A percentile compares a stretch with the other conserved stretches of the same genome.
phyloP scores from a whole-genome alignment of 2,113 vertebrate genomes.

The Scomber colias region DNA sequence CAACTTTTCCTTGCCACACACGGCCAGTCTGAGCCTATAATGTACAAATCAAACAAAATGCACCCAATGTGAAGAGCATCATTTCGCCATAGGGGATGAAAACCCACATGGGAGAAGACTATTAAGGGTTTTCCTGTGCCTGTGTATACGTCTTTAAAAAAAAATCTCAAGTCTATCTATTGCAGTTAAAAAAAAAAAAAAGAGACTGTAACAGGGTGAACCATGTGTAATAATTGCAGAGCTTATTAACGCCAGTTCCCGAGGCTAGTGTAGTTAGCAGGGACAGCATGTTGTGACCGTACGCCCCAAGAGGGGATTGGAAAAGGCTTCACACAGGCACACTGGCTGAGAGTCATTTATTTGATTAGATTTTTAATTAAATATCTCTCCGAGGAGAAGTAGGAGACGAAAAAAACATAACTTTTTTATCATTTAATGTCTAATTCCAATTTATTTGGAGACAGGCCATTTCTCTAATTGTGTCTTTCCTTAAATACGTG shows the following conservation, averaged over 20 bases:
- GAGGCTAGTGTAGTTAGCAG: slow-evolving; percentile 72
- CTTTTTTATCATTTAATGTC: slow-evolving; percentile 78
- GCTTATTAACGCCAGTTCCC: slow-evolving; percentile 68
- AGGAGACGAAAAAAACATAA: slow-evolving; percentile 36
- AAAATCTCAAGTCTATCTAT: slow-evolving; percentile 30
- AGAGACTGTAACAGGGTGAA: slow-evolving; percentile 50
- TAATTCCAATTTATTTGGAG: slow-evolving; percentile 78
- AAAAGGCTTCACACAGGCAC: slow-evolving; percentile 69
- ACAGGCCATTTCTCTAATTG: slow-evolving; percentile 71
- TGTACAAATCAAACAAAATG: slow-evolving; percentile 23
- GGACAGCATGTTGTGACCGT: slow-evolving; percentile 73
- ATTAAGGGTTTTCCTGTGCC: slow-evolving; percentile 5
- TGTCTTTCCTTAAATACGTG: slow-evolving; percentile 64
- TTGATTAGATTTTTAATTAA: slow-evolving; percentile 84
- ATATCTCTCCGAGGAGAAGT: slow-evolving; percentile 72
- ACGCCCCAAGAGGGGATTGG: slow-evolving; percentile 69
- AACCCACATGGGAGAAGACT: slow-evolving; percentile 20
- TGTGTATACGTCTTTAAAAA: slow-evolving; percentile 9
- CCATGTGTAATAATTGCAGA: slow-evolving; percentile 57
- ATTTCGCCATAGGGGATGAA: not conserved
- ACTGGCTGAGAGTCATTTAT: slow-evolving; percentile 78
- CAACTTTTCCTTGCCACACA: not conserved
- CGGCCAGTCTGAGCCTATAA: not conserved
- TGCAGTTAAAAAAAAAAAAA: slow-evolving; percentile 32
- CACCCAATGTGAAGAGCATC: slow-evolving; percentile 1